Conservation (phyloP, 2,113 vertebrate genomes). For the Morphnarchus princeps region DNA sequence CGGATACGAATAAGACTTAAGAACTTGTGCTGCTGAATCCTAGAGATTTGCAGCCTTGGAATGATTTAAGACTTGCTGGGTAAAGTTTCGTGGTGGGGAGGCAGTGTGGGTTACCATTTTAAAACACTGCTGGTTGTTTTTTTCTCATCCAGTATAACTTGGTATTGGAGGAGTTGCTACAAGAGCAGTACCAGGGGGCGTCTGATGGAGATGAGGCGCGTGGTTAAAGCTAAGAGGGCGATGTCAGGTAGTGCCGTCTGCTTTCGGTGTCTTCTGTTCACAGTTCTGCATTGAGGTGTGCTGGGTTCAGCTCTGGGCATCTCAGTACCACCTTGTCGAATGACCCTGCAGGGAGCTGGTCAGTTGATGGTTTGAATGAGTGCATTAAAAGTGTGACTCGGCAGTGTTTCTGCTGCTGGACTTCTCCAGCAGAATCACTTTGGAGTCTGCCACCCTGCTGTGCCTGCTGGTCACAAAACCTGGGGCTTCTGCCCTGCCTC, state of each 20-base stretch:
- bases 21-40: background rate
- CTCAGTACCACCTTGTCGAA: accelerated
- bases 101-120: background rate
- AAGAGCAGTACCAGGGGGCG: accelerated
- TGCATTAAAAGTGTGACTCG: accelerated
- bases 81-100: background rate
- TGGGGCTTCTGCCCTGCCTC: background rate
- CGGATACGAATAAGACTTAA: accelerated
- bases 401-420: background rate
- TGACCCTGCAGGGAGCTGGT: background rate
- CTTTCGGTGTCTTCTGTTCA: background rate
- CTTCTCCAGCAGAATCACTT: background rate
- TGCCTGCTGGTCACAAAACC: background rate
- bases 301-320: background rate
- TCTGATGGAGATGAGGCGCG: accelerated
- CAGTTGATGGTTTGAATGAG: background rate
- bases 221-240: background rate
- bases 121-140: background rate
- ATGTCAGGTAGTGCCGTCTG: background rate
- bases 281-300: background rate
- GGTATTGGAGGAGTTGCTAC: background rate
- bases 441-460: background rate
- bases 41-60: background rate
- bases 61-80: background rate
- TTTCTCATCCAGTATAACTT: background rate